Base-by-base conservation (phyloP, 2,888 invertebrate species). In the Drosophila peninsularis region DNA sequence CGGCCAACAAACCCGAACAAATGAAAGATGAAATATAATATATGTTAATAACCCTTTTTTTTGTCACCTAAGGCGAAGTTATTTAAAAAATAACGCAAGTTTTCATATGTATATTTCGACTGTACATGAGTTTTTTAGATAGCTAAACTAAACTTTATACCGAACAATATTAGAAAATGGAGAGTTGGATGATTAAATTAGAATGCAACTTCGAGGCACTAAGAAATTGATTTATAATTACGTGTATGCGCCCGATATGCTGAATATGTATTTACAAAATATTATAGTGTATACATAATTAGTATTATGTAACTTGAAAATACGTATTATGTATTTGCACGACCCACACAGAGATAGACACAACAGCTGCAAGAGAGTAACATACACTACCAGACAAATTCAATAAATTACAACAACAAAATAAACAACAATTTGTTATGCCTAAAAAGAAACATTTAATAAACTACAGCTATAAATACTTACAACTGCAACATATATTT, bases 111-210 rank as follows among this genome's bases (percentile, higher is more conserved):
- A 73, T 61, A 76, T 64, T 62, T 82, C 86, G 89, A 88, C 85
- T 85, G 89, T 85, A 85, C 53, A 88, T 89, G 75, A 72, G 69
- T 81, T 88, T 82, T 86, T 88, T 89, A 85, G 89, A 82, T 85
- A 85, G 89, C 83, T 78, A 71, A 84, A 79, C 75, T 67, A 78
- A 88, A 85, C 88, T 89, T 89, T 89, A 85, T 88, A 85, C 82
- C 72, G 61, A 67, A 80, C 53, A 85, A 79, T 83, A 88, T 83
- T 86, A 84, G 71, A 82, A 79, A 84, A 84, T 71, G 62, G 45
- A 52, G 65, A 67, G 47, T 62, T 77, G 57, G 60, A 67, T 52
- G 36, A 71, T 45, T 47, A 61, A 62, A 61, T 54, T 67, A 41
- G 47, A 67, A 44, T 14, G 62, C 62, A 72, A 78, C 65, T 69